Percentiles rank a stretch among this genome's conserved stretches.
Evolutionary conservation across 2,888 invertebrate genomes (phyloP).

Genomic region (Andrena haemorrhoa): DNA sequence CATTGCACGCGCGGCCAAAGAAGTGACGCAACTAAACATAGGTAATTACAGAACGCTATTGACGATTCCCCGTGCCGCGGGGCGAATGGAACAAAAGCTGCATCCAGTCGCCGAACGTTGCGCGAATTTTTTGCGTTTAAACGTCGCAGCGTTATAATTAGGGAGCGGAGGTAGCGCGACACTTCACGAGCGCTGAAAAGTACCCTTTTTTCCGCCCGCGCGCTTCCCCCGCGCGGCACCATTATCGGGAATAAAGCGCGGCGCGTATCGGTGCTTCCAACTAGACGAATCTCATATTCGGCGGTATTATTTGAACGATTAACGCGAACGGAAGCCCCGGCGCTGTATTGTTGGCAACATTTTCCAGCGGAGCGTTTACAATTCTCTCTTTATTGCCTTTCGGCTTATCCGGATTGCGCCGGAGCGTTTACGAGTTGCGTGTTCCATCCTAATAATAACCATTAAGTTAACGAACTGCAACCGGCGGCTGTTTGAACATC

Average conservation of each 20-base stretch:
- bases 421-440: conserved; percentile 70
- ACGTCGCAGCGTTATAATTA: conserved; percentile 7
- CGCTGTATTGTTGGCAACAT: conserved; percentile 71
- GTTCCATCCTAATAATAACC: conserved; percentile 75
- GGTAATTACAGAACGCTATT: background rate
- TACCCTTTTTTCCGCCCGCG: background rate
- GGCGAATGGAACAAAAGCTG: background rate
- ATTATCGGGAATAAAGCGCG: conserved; percentile 39
- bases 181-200: background rate
- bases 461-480: conserved; percentile 76
- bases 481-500: conserved; percentile 67
- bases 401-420: conserved; percentile 74
- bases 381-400: conserved; percentile 75
- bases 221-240: conserved; percentile 26
- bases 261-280: conserved; percentile 60
- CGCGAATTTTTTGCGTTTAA: background rate
- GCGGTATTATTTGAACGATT: conserved; percentile 73
- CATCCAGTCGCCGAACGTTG: background rate
- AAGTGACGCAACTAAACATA: background rate
- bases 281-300: conserved; percentile 69
- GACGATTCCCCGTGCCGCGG: background rate
- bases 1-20: background rate
- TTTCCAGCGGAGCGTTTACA: conserved; percentile 74
- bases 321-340: conserved; percentile 63
- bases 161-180: background rate